Conservation (phyloP, 2,888 invertebrate species). For the Macrosoma leucophasiata region DNA sequence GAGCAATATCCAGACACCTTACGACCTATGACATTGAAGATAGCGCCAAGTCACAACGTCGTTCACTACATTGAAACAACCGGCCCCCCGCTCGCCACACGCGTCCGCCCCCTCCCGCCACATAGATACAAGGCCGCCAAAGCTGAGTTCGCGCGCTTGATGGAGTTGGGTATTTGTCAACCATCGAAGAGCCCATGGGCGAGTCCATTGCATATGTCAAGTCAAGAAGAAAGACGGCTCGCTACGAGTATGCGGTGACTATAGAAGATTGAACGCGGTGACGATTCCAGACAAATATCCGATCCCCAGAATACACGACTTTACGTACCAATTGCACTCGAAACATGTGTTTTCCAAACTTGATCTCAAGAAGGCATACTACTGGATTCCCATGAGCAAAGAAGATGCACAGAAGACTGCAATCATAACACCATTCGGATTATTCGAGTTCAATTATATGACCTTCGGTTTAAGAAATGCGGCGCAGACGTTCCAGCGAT, state of each 20-base stretch:
- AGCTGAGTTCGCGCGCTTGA: slow-evolving; percentile 6
- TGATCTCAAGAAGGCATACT: slow-evolving; percentile 3
- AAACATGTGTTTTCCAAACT: slow-evolving; percentile 5
- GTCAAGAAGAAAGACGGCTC: slow-evolving; percentile 6
- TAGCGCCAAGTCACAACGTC: background rate
- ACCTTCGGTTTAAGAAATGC: too few species aligned
- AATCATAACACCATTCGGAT: background rate
- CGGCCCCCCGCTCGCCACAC: background rate
- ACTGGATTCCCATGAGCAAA: background rate
- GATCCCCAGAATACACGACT: slow-evolving; percentile 4
- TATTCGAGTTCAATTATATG: background rate
- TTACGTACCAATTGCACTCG: slow-evolving; percentile 1
- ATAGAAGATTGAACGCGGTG: slow-evolving; percentile 5
- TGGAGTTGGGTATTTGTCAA: slow-evolving; percentile 11
- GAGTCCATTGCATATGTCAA: slow-evolving; percentile 2
- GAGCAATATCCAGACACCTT: background rate
- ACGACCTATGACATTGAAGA: background rate
- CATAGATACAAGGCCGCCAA: slow-evolving; percentile 4
- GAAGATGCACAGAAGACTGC: slow-evolving; percentile 4
- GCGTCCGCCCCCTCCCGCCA: slow-evolving; percentile 2
- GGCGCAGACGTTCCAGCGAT: too few species aligned
- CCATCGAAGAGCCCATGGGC: slow-evolving; percentile 9
- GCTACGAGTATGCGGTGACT: slow-evolving; percentile 5
- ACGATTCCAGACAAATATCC: slow-evolving; percentile 2
- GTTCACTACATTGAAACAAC: slow-evolving; percentile 7